Base-by-base conservation (phyloP, 2,113 vertebrate genomes). In the Delphinus delphis region DNA sequence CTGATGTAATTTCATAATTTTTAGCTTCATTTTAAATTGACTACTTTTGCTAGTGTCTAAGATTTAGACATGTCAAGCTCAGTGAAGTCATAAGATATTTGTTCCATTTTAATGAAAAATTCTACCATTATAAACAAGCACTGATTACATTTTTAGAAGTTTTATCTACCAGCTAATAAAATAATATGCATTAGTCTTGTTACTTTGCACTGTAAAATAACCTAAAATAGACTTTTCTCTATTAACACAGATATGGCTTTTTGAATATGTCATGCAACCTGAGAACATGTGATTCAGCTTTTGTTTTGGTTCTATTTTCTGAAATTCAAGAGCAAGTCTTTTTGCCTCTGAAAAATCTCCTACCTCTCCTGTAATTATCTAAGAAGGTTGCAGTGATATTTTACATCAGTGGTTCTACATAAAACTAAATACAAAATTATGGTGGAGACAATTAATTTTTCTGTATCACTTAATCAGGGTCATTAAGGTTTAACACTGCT, bases 321-420 rank as follows among this genome's bases (percentile, higher is more conserved):
- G 62, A 76, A 60, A 90, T 1, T 0, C 20, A 47, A 92, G 31
- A 79, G 4, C 28, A 90, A 93, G 31, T 12, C 31, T 73, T 82
- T n/a, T 7, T 33, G 26, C 1, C 0, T 10, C 23, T 83, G 23
- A n/a, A 95, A 93, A 93, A 94, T 21, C 6, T 87, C 63, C 65
- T 93, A 60, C 60, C 95, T 67, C 33, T 88, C 83, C n/a, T 92
- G 23, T 90, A 97, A 97, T 65, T 67, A 96, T 81, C 68, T 95
- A 93, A 92, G 73, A 97, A n/a, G 33, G 11, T 0, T 96, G 15
- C 0, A 1, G 2, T 89, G 9, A 84, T 55, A 63, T 76, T 97
- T 96, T 70, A 47, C 5, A 90, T 50, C 3, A 44, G 2, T 31
- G 67, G 12, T 80, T 93, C 12, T 73, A 67, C 13, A 77, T 41